Base-by-base conservation (phyloP, 2,113 vertebrate genomes). In the Cyprinodon variegatus region DNA sequence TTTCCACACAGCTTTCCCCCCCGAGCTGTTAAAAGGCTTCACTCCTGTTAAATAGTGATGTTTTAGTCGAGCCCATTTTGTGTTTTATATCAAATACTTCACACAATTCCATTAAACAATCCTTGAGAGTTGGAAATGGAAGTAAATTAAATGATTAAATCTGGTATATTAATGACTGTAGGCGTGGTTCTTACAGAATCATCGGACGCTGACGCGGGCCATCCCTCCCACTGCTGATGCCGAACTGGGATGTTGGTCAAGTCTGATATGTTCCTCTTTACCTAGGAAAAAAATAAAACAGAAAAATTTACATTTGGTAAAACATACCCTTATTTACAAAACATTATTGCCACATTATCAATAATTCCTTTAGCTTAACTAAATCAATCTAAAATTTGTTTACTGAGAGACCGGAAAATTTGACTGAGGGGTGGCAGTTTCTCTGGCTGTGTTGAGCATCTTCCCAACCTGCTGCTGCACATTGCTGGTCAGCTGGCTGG, bases 201-300 rank as follows among this genome's bases (percentile, higher is more conserved):
- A 2, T 98, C 96, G 29, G 95, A 94, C 59, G 96, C 97, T 89
- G 97, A 95, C 40, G 95, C 9, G 10, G 98, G 98, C 98, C 98
- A 99, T 71, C 98, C 98, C 20, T 99, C 98, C 98, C 98, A 99
- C 68, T 96, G 72, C 76, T 99, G 98, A 94, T 99, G 97, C 66
- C 98, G 96, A 75, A 99, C 98, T 48, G 96, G 98, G 92, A 99
- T 99, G 83, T 98, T 99, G 14, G 97, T 99, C 91, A 99, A 94
- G 90, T 99, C 98, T 85, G 97, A 99, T 67, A 99, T 92, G 73
- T 99, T 99, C 84, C 97, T 92, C 82, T 99, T 99, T 57, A 99
- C 98, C 98, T 99, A 79, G 10, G 75, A 83, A 80, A 67, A 67
- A 88, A 43, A 65, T 77, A 11, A 76, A 83, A 78, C 65, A 89